A percentile compares a stretch with the other conserved stretches of the same genome.
Conservation (phyloP, 1,140 invertebrate species). For the Dendroctonus valens region DNA sequence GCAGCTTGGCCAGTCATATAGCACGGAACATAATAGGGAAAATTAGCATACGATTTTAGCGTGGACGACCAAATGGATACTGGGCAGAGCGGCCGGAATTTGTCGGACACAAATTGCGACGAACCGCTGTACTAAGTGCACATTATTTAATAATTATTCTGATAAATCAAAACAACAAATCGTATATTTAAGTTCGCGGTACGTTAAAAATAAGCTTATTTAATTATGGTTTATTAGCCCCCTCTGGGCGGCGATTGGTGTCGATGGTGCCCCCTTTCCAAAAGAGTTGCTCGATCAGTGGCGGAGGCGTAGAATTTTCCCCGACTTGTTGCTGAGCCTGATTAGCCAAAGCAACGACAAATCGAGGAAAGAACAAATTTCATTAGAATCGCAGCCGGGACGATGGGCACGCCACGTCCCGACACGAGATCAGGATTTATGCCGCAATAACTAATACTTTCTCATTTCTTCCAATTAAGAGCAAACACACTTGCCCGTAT, state of each 20-base stretch:
- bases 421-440: conserved; percentile 29
- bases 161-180: conserved; percentile 53
- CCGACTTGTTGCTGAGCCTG: no score
- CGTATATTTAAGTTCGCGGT: conserved; percentile 46
- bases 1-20: conserved; percentile 39
- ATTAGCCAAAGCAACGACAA: no score
- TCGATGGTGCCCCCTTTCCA: not conserved
- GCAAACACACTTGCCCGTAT: conserved; percentile 32
- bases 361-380: not conserved
- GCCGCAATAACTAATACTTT: conserved; percentile 32
- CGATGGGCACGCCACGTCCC: not conserved
- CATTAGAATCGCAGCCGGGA: conserved; percentile 11
- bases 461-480: conserved; percentile 33
- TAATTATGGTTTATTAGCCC: conserved; percentile 51
- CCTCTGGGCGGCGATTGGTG: conserved; percentile 5
- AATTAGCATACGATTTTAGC: conserved; percentile 49
- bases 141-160: conserved; percentile 53
- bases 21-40: conserved; percentile 51
- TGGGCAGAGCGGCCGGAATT: not conserved
- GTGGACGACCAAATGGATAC: conserved; percentile 28
- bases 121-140: conserved; percentile 46
- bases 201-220: conserved; percentile 50
- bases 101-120: not conserved
- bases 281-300: no score
- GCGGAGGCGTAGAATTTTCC: no score